These are phyloP conservation scores for Ladona fulva DNA, from an alignment of 1,140 invertebrate genomes.

Conservation along the genomic window DNA sequence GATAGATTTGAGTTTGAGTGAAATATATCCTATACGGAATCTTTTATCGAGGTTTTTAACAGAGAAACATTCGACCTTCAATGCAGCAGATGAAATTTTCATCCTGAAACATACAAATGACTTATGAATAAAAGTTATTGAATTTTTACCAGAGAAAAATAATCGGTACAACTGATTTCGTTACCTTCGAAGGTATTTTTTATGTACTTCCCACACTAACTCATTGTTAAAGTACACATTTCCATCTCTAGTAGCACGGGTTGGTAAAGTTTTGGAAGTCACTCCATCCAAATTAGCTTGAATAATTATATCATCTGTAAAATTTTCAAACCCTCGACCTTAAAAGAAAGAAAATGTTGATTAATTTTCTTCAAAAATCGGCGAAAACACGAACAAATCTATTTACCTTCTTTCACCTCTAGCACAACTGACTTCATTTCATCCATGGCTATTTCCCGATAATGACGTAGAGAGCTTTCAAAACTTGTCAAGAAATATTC, in stretches of 20 bases:
- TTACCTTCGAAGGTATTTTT: not conserved
- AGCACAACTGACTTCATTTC: not conserved
- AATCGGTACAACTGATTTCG: not conserved
- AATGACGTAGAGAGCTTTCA: too few relatives aligned
- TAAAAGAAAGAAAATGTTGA: not conserved
- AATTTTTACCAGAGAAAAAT: not conserved
- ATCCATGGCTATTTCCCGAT: not conserved
- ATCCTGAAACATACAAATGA: constrained; percentile 20
- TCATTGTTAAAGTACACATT: not conserved
- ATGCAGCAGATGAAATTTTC: constrained; percentile 22
- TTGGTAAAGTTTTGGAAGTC: not conserved
- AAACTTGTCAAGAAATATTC: too few relatives aligned
- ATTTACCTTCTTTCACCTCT: not conserved
- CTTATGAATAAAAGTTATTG: not conserved
- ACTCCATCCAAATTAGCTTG: not conserved
- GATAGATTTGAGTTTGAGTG: constrained; percentile 23
- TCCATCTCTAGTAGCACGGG: not conserved
- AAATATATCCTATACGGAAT: constrained; percentile 23
- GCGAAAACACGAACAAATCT: not conserved
- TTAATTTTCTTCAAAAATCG: not conserved
- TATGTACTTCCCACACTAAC: not conserved
- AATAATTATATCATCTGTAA: not conserved
- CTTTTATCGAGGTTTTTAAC: constrained; percentile 17
- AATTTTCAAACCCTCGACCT: not conserved
- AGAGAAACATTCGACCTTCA: constrained; percentile 25